These are phyloP conservation scores for Mylabris phalerata DNA, from an alignment of 1,140 invertebrate species.

Conservation along the genomic window DNA sequence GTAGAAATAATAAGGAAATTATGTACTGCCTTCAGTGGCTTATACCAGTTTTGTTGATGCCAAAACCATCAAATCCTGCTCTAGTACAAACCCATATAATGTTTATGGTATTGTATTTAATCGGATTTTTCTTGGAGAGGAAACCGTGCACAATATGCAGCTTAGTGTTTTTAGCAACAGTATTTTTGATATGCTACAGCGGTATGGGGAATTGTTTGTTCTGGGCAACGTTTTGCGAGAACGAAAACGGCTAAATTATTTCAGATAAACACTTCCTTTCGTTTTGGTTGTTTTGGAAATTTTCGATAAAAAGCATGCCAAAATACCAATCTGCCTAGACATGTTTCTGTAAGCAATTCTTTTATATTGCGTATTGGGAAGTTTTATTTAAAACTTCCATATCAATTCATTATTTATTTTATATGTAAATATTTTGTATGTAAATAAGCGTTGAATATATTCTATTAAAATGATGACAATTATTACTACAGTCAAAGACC, in stretches of 20 bases:
- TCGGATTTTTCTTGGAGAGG: slow-evolving; percentile 88
- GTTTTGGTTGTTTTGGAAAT: too few relatives aligned
- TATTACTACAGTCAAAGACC: too few relatives aligned
- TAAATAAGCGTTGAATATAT: too few relatives aligned
- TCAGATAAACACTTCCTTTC: too few relatives aligned
- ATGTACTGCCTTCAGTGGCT: slow-evolving; percentile 99
- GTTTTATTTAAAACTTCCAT: too few relatives aligned
- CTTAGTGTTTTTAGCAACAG: slow-evolving; percentile 84
- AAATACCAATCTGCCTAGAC: too few relatives aligned
- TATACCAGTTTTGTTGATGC: slow-evolving; percentile 92
- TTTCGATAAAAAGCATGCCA: too few relatives aligned
- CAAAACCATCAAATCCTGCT: slow-evolving; percentile 92
- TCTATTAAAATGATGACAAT: too few relatives aligned
- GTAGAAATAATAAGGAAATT: slow-evolving; percentile 7
- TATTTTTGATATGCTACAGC: slow-evolving; percentile 92
- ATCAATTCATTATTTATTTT: too few relatives aligned
- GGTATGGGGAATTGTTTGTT: slow-evolving; percentile 91
- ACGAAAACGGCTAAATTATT: slow-evolving; percentile 48
- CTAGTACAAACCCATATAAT: slow-evolving; percentile 92
- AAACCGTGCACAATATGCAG: slow-evolving; percentile 97
- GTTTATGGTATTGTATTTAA: slow-evolving; percentile 91
- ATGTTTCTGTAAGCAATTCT: too few relatives aligned
- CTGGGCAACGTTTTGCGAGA: slow-evolving; percentile 74
- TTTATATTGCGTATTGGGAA: too few relatives aligned
- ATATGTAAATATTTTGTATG: too few relatives aligned